Evolutionary conservation across 1,140 invertebrate genomes (phyloP).

Genomic region (Latrodectus geometricus): DNA sequence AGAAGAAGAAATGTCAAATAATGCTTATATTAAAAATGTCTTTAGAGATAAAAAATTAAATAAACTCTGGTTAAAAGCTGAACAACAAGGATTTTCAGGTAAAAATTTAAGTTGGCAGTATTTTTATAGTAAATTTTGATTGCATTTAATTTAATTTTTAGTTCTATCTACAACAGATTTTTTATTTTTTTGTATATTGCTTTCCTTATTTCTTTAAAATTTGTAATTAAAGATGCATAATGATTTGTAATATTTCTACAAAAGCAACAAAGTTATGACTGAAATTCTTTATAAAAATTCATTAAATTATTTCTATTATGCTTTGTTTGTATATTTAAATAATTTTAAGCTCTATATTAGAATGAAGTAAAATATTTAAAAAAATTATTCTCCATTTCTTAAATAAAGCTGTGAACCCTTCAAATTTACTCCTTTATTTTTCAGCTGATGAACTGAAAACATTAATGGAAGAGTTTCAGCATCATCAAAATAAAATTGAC

Average conservation of each 20-base stretch:
- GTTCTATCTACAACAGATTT: too few relatives aligned
- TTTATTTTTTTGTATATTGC: not conserved
- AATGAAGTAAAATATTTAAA: too few relatives aligned
- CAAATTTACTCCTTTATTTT: constrained; percentile 61
- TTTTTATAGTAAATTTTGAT: not conserved
- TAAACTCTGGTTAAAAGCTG: constrained; percentile 89
- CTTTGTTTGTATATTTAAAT: too few relatives aligned
- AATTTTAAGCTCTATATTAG: too few relatives aligned
- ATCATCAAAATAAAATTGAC: constrained; percentile 93
- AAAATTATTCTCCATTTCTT: too few relatives aligned
- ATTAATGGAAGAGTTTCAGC: constrained; percentile 88
- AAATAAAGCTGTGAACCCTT: too few relatives aligned
- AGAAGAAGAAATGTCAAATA: not conserved
- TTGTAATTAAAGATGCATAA: too few relatives aligned
- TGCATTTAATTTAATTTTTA: not conserved
- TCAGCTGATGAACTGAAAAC: constrained; percentile 82
- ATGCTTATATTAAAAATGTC: constrained; percentile 75
- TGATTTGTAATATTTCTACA: too few relatives aligned
- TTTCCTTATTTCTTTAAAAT: not conserved
- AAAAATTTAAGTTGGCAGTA: constrained; percentile 23
- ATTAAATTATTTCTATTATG: too few relatives aligned
- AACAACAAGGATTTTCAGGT: constrained; percentile 84
- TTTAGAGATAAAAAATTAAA: constrained; percentile 93
- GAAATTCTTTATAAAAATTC: too few relatives aligned
- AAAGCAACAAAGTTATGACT: too few relatives aligned